These are phyloP conservation scores for Shinisaurus crocodilurus DNA, from an alignment of 2,113 vertebrate species.

Conservation along the genomic window DNA sequence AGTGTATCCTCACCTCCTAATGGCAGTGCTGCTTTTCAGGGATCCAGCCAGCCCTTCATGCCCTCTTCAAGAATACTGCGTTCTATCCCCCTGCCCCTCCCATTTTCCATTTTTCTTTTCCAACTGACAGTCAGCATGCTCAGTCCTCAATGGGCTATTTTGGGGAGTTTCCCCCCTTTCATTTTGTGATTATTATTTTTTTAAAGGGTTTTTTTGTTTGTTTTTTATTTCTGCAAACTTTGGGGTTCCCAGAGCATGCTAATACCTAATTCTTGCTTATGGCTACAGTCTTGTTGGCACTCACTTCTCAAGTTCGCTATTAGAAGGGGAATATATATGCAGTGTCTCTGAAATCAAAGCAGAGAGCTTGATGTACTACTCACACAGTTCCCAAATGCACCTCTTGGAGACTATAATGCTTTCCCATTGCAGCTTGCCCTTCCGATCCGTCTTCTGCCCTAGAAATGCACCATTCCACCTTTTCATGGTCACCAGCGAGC, in stretches of 20 bases:
- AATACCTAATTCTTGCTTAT: not conserved
- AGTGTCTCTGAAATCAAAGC: not conserved
- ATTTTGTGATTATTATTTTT: not conserved
- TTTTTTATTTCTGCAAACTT: not conserved
- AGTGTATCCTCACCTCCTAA: not conserved
- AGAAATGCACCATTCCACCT: conserved; percentile 82
- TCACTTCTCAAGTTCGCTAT: not conserved
- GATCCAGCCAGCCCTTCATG: not conserved
- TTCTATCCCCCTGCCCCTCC: not conserved
- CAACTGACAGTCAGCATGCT: not conserved
- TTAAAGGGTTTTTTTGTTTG: not conserved
- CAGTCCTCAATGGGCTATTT: not conserved
- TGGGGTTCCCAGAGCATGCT: not conserved
- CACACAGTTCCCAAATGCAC: not conserved
- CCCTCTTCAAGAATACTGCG: not conserved
- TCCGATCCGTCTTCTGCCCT: conserved; percentile 64
- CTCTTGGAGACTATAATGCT: conserved; percentile 8
- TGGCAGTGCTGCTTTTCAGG: not conserved
- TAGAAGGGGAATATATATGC: not conserved
- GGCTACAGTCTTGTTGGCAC: not conserved
- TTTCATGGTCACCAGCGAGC: conserved; percentile 83
- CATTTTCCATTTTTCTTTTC: not conserved
- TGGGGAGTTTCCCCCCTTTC: not conserved
- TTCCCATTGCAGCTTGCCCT: conserved; percentile 67
- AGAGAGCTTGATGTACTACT: not conserved